A percentile compares a stretch with the other conserved stretches of the same genome.
These are phyloP conservation scores for Hydrotaea cyrtoneurina DNA, from an alignment of 2,888 invertebrate species.

Conservation along the genomic window DNA sequence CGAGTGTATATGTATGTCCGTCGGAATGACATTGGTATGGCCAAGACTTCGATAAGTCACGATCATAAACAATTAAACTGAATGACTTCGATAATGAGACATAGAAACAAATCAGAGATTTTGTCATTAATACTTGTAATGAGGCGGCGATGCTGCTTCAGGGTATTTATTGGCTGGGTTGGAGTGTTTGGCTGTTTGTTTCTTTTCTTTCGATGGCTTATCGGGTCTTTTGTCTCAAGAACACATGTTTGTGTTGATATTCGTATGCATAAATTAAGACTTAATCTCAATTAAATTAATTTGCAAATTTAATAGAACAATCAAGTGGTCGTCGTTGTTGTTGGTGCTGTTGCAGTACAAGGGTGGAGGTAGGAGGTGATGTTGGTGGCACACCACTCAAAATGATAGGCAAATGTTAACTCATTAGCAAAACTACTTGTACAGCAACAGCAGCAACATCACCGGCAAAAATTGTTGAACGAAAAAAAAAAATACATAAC, in stretches of 20 bases:
- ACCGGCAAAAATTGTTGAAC: not conserved
- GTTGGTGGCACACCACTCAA: not conserved
- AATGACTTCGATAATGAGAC: not conserved
- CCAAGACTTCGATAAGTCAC: not conserved
- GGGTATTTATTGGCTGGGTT: too few relatives aligned
- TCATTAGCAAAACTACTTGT: slow-evolving; percentile 42
- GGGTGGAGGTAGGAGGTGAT: not conserved
- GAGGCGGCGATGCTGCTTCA: slow-evolving; percentile 8
- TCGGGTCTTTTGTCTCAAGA: slow-evolving; percentile 39
- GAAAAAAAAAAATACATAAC: not conserved
- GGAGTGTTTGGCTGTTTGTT: slow-evolving; percentile 23
- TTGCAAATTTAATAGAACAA: slow-evolving; percentile 46
- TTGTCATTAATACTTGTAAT: not conserved
- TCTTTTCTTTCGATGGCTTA: not conserved
- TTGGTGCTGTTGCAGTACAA: too few relatives aligned
- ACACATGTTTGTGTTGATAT: slow-evolving; percentile 34
- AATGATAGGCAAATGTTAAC: slow-evolving; percentile 29
- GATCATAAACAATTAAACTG: not conserved
- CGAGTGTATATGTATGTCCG: too few relatives aligned
- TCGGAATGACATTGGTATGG: not conserved
- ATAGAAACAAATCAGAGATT: not conserved
- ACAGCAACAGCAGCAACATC: not conserved
- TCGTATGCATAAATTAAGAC: slow-evolving; percentile 55
- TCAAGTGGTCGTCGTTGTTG: not conserved
- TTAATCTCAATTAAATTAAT: slow-evolving; percentile 53